Evolutionary conservation across 1,140 invertebrate species (phyloP), one percentile per base, ranked within the genome.

Genomic region (Hetaerina americana): DNA sequence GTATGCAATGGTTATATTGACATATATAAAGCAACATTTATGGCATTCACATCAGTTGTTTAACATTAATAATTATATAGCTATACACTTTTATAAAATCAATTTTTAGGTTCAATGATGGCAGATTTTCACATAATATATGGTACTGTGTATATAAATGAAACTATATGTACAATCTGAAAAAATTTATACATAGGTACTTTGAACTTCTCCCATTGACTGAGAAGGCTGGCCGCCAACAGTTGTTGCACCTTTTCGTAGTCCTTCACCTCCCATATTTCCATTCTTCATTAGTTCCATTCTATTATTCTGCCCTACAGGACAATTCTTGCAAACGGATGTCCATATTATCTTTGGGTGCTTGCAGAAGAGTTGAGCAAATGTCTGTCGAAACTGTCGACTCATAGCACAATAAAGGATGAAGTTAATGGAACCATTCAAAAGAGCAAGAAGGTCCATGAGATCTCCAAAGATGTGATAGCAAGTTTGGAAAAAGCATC

Each of bases 381-480:
- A 97, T 0, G 93, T 95, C 66, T 88, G 86, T 15, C 95, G 84
- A 80, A 97, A 98, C 84, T 96, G 94, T 67, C 91, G 85, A 57
- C 92, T 95, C 95, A 97, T 98, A 27, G 90, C 89, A 75, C 95
- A 97, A 79, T 97, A 98, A 5, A 98, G 85, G 66, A 98, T 90
- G 79, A 98, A 97, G 78, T 96, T 97, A 66, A 97, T 90, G 6
- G 93, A 91, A 5, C 92, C 93, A 81, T 97, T 98, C 70, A 97
- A 81, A 5, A 98, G 82, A 0, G 95, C 95, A 70, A 97, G 81
- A 24, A 96, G 87, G 79, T 98, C 96, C 90, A 96, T 94, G 8
- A 97, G 76, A 78, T 96, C 93, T 0, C 93, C 94, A 69, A 96
- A 90, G 27, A 88, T 87, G 80, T 87, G 84, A 77, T 92, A 93